Percentiles rank a stretch among this genome's conserved stretches.
These are phyloP conservation scores for Drosophila flavopinicola DNA, from an alignment of 2,888 invertebrate species.

Conservation along the genomic window DNA sequence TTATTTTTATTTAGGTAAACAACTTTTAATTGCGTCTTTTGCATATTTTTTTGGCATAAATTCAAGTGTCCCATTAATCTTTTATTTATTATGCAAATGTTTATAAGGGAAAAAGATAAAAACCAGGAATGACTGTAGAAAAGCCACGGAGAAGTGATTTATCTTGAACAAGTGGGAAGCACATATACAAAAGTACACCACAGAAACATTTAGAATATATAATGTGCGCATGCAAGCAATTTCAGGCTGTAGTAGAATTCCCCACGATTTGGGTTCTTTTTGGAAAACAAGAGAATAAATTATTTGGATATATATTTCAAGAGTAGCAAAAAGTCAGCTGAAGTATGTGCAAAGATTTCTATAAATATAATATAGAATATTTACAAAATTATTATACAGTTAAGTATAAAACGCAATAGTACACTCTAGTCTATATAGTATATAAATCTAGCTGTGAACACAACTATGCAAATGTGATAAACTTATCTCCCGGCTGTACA, in stretches of 20 bases:
- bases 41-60: constrained; percentile 22
- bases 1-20: constrained; percentile 8
- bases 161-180: constrained; percentile 22
- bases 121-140: constrained; percentile 6
- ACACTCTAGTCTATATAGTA: not conserved
- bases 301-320: not conserved
- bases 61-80: constrained; percentile 25
- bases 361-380: not conserved
- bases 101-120: constrained; percentile 1
- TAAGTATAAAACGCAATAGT: not conserved
- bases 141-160: constrained; percentile 24
- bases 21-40: constrained; percentile 29
- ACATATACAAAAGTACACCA: constrained; percentile 15
- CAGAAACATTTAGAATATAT: not conserved
- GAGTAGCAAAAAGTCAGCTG: no score
- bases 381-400: not conserved
- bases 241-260: not conserved
- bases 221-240: no score
- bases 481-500: not conserved
- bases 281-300: not conserved
- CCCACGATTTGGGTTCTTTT: not conserved
- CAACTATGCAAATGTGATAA: constrained; percentile 17
- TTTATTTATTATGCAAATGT: constrained; percentile 50
- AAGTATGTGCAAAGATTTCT: not conserved
- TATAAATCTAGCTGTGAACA: not conserved